A percentile compares a stretch with the other conserved stretches of the same genome.
Evolutionary conservation across 1,140 invertebrate genomes (phyloP).

Genomic region (Drosophila bifasciata): DNA sequence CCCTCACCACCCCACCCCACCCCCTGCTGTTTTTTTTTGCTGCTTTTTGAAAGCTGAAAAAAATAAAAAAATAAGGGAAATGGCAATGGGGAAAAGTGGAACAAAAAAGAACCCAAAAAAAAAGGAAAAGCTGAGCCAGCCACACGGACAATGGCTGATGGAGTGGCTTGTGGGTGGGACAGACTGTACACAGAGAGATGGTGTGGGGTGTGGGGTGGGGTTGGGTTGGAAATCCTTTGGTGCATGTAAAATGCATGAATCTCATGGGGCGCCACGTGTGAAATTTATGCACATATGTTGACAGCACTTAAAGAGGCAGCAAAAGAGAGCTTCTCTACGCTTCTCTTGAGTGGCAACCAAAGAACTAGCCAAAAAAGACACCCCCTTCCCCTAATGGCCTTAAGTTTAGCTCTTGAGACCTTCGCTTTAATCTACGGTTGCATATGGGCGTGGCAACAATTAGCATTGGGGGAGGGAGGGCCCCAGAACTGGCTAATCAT

Average conservation of each 20-base stretch:
- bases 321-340: too few relatives aligned
- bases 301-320: slow-evolving; percentile 56
- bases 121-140: slow-evolving; percentile 13
- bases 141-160: slow-evolving; percentile 13
- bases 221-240: slow-evolving; percentile 62
- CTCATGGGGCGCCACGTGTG: slow-evolving; percentile 65
- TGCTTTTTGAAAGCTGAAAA: neutral
- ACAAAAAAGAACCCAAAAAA: slow-evolving; percentile 12
- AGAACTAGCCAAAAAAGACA: neutral
- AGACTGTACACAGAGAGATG: too few relatives aligned
- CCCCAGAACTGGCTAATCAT: slow-evolving; percentile 6
- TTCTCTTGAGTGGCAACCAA: neutral
- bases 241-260: slow-evolving; percentile 75
- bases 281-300: slow-evolving; percentile 80
- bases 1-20: too few relatives aligned
- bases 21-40: too few relatives aligned
- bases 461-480: too few relatives aligned
- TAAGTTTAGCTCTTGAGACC: neutral
- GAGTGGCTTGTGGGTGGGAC: slow-evolving; percentile 1
- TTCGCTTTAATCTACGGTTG: too few relatives aligned
- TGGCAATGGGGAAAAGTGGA: too few relatives aligned
- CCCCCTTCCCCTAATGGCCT: too few relatives aligned
- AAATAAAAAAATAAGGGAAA: too few relatives aligned
- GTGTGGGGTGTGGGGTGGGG: neutral
- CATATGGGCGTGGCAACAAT: slow-evolving; percentile 26